Evolutionary conservation across 2,113 vertebrate genomes (phyloP).

Genomic region (Toxostoma redivivum): DNA sequence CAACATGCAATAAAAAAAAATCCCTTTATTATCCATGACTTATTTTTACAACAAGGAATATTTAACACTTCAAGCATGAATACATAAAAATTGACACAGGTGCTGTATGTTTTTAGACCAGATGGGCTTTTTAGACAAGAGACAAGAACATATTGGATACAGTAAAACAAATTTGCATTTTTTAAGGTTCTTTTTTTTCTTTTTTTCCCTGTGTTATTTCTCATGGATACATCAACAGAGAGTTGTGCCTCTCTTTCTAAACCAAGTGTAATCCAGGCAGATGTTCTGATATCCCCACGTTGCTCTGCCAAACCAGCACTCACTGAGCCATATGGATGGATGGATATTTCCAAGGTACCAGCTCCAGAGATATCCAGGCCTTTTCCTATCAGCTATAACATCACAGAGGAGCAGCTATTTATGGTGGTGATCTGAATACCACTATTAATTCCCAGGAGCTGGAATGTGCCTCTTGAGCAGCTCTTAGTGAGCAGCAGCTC

Average conservation of each 20-base stretch:
- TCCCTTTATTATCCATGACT: background rate
- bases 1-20: background rate
- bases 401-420: background rate
- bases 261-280: background rate
- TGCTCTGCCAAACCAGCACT: background rate
- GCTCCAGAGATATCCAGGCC: background rate
- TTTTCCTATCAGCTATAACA: background rate
- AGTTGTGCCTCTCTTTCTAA: background rate
- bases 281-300: background rate
- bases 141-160: background rate
- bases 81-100: background rate
- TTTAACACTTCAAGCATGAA: background rate
- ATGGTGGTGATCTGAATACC: background rate
- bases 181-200: background rate
- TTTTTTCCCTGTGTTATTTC: background rate
- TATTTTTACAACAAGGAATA: slow-evolving; percentile 1
- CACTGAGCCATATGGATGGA: background rate
- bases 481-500: background rate
- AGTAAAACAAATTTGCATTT: background rate
- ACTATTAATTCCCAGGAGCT: background rate
- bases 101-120: background rate
- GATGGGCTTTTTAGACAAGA: slow-evolving; percentile 10
- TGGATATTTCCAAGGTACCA: background rate
- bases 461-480: background rate
- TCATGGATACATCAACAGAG: background rate